Evolutionary conservation across 2,113 vertebrate species (phyloP), one percentile per base, ranked within the genome.

Genomic region (Coturnix japonica): DNA sequence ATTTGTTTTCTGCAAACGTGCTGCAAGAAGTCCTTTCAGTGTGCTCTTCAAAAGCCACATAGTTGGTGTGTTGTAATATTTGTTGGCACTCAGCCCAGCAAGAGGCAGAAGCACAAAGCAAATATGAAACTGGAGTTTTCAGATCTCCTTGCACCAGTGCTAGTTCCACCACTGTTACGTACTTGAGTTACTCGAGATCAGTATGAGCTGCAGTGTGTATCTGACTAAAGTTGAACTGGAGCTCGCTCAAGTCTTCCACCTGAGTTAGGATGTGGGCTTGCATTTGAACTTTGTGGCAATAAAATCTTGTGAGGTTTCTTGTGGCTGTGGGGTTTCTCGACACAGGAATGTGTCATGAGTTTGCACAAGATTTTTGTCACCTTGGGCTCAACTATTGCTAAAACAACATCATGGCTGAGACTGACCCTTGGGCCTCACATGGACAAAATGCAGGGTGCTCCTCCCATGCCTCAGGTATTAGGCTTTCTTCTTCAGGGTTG

Each of bases 401-500:
- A 75, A 61, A 18, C 57, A 25, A 35, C 18, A 14, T 44, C 28
- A 22, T 54, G 44, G 43, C 56, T 81, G 46, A 82, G 22, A 11
- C 37, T 61, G 51, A 70, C 21, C 41, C 3, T 70, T 77, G 41
- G 64, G 43, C 49, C 44, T 63, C 23, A 7, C 7, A 0, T 37
- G 17, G 76, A n/a, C 0, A 0, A 61, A n/a, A 53, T 17, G 26
- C 4, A 5, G 65, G 51, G 65, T 35, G 31, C 23, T n/a, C 4
- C 3, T 81, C 47, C 46, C 31, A 49, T 26, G 25, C 4, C 11
- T 3, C 39, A 1, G 31, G 13, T 54, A 9, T 10, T 4, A 4
- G 19, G 64, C 28, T 74, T 41, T 57, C 12, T 74, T 74, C 31
- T 66, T 23, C 3, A 11, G 31, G 5, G 9, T 19, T 53, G 46